Evolutionary conservation across 2,797 vertebrate species (phyloP).

Genomic region (Coendou prehensilis): DNA sequence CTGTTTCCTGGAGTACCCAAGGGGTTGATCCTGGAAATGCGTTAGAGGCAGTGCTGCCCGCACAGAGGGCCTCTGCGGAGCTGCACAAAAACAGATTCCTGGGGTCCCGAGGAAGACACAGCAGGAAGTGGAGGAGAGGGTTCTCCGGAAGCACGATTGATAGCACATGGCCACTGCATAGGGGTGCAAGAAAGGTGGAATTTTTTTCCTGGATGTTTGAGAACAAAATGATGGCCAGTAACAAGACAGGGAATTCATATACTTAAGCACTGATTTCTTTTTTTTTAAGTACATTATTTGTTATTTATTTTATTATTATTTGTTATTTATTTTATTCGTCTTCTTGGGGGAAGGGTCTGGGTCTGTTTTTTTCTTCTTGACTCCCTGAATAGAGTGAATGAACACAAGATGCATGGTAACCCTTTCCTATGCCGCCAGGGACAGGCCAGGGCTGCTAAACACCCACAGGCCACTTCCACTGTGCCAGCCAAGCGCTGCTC

Average conservation of each 20-base stretch:
- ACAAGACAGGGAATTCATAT: not conserved
- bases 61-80: not conserved
- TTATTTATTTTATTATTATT: not conserved
- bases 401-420: not conserved
- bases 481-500: not conserved
- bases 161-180: not conserved
- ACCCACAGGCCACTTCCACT: rapidly evolving
- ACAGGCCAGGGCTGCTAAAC: no score
- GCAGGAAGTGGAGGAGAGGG: not conserved
- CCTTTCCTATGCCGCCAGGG: not conserved
- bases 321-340: not conserved
- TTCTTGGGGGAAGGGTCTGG: not conserved
- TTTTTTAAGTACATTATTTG: not conserved
- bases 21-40: rapidly evolving
- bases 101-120: not conserved
- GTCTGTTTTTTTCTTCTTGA: not conserved
- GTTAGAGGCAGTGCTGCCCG: not conserved
- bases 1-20: not conserved
- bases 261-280: not conserved
- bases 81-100: not conserved
- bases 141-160: not conserved
- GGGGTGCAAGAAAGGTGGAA: not conserved
- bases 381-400: not conserved
- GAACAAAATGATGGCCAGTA: not conserved
- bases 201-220: not conserved